Evolutionary conservation across 2,113 vertebrate species (phyloP), one percentile per base, ranked within the genome.

Genomic region (Gymnobelideus leadbeateri): DNA sequence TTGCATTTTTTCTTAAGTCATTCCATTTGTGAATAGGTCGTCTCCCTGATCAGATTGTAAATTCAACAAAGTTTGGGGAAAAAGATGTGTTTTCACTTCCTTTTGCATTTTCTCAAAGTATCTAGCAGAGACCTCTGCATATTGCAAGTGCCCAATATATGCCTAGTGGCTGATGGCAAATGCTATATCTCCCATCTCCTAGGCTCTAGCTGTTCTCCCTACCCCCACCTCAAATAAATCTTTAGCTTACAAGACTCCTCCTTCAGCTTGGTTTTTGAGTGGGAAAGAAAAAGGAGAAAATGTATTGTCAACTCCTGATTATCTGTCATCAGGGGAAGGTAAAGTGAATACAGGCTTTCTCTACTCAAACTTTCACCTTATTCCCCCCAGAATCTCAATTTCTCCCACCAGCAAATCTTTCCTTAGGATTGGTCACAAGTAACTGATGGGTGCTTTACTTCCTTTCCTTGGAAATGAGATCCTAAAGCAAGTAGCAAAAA

Each of bases 221-320:
- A 84, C 68, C 1, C 68, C 5, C n/a, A 84, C 37, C 68, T 23
- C 7, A 43, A 43, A 68, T 68, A 37, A 84, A 84, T 43, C 91
- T 96, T 94, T 92, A 90, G 94, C 57, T 94, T 77, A 43, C 0
- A 47, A 94, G 91, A 90, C 11, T 43, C 61, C 14, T 77, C 89
- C 49, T 91, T 95, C 61, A 95, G 55, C 53, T 89, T 94, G 37
- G 24, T 93, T 91, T 95, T 90, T 94, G 57, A 96, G 14, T 95
- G 93, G 94, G 28, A 93, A 92, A 55, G 23, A 57, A 49, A 94
- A 61, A 47, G 3, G 90, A 96, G 53, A 93, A 93, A 95, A 91
- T 52, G 61, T 53, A 54, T 31, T 46, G 25, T 9, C 26, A 68
- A 31, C 37, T 55, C 61, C 77, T 28, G 25, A 92, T 95, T 68